These are phyloP conservation scores for Phaetusa simplex DNA, from an alignment of 2,113 vertebrate genomes.

Conservation along the genomic window DNA sequence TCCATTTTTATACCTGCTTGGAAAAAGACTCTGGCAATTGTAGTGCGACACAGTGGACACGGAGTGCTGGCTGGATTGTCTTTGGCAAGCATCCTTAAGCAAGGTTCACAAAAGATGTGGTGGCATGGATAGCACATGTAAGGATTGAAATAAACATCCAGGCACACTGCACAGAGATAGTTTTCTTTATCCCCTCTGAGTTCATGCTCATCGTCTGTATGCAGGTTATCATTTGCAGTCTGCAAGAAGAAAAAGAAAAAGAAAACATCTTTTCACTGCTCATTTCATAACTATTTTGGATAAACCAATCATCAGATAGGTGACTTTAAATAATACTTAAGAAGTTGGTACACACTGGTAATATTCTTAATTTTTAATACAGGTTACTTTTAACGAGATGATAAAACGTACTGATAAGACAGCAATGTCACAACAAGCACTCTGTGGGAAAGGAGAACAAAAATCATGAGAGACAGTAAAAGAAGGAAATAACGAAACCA, in stretches of 20 bases:
- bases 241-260: conserved; percentile 66
- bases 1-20: conserved; percentile 84
- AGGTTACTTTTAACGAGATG: neutral
- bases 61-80: conserved; percentile 83
- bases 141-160: conserved; percentile 92
- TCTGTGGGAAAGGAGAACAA: neutral
- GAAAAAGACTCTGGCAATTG: conserved; percentile 85
- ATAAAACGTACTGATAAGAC: neutral
- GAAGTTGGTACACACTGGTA: neutral
- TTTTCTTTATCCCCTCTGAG: conserved; percentile 81
- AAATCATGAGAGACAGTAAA: neutral
- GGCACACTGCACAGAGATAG: conserved; percentile 89
- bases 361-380: conserved; percentile 1
- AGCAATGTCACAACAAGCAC: neutral
- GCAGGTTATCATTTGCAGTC: conserved; percentile 69
- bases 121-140: conserved; percentile 90
- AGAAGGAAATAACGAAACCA: neutral
- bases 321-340: neutral
- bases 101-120: conserved; percentile 94
- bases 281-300: neutral
- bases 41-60: conserved; percentile 88
- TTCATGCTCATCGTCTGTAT: conserved; percentile 70
- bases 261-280: neutral
- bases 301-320: neutral
- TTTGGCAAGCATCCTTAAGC: conserved; percentile 88